Evolutionary conservation across 2,113 vertebrate species (phyloP).

Genomic region (Diadophis punctatus): DNA sequence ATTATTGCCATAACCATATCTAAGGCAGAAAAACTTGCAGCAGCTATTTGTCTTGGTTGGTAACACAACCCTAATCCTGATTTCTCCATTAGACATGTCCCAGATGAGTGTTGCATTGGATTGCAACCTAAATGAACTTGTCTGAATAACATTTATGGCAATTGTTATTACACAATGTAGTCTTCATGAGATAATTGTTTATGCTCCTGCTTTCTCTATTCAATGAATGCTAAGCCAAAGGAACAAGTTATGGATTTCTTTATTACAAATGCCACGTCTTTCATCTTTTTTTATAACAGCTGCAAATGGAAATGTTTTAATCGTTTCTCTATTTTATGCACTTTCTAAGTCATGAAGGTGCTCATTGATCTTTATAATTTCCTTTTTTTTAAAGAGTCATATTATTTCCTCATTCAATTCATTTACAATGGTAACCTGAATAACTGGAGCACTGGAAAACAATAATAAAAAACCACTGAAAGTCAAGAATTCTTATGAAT

Average conservation of each 20-base stretch:
- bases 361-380: neutral
- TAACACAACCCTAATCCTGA: no score
- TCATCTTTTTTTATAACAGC: neutral
- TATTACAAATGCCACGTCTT: neutral
- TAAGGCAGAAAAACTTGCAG: no score
- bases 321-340: neutral
- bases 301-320: neutral
- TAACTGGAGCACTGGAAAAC: neutral
- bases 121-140: neutral
- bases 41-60: no score
- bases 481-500: neutral
- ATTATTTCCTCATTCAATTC: neutral
- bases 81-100: neutral
- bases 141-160: neutral
- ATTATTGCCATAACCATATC: no score
- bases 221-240: neutral
- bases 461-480: neutral
- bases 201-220: neutral
- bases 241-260: neutral
- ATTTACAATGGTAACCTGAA: neutral
- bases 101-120: neutral
- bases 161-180: neutral
- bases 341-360: neutral
- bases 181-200: neutral
- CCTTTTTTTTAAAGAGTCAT: slow-evolving; percentile 1